A percentile compares a stretch with the other conserved stretches of the same genome.
phyloP scores from a whole-genome alignment of 1,140 invertebrate genomes.

The Protaetia brevitarsis region DNA sequence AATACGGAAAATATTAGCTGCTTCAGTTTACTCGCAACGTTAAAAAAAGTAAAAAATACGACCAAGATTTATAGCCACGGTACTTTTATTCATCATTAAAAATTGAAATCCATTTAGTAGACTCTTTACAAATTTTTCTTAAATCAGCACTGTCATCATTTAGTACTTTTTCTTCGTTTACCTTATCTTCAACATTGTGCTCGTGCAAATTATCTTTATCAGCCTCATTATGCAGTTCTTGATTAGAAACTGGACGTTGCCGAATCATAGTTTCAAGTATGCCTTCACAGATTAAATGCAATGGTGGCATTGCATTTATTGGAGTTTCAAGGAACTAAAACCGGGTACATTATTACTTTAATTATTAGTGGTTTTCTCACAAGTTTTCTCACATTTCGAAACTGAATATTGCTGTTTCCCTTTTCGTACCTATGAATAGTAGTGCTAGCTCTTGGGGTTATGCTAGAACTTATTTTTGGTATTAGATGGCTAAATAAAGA shows the following conservation, averaged over 20 bases:
- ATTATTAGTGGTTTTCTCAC: too few species aligned
- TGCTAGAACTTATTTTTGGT: background rate
- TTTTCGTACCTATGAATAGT: conserved; percentile 1
- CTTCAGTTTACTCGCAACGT: too few species aligned
- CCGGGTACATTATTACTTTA: too few species aligned
- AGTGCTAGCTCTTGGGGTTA: background rate
- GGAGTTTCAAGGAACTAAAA: background rate
- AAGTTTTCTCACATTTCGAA: conserved; percentile 25
- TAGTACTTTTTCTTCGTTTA: background rate
- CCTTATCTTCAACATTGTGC: background rate
- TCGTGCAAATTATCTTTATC: too few species aligned
- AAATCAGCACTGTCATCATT: background rate
- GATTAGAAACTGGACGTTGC: background rate
- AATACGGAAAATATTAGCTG: too few species aligned
- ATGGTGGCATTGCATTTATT: background rate
- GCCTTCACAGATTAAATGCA: background rate
- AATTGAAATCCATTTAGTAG: background rate
- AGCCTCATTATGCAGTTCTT: background rate
- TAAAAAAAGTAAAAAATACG: too few species aligned
- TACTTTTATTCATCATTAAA: background rate
- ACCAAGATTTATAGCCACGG: too few species aligned
- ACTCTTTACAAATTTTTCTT: background rate
- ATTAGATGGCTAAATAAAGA: background rate
- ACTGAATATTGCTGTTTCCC: background rate
- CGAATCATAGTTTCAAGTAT: background rate